phyloP scores from a whole-genome alignment of 1,140 invertebrate genomes.

The Zophobas morio region DNA sequence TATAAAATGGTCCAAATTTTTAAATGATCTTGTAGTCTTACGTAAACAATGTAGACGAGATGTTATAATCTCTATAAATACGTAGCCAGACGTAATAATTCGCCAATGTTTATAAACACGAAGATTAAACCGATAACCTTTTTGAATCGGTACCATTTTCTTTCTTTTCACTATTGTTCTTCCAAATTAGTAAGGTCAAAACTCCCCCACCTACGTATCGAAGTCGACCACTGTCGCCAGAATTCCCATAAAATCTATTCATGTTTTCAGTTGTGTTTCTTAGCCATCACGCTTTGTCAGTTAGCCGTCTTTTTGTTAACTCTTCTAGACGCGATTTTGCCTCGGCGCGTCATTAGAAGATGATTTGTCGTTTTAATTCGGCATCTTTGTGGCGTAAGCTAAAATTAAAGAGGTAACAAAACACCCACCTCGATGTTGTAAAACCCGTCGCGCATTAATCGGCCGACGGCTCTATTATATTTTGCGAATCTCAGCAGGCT shows the following conservation, averaged over 20 bases:
- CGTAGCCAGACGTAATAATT: background rate
- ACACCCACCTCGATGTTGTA: conserved; percentile 29
- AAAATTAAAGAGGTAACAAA: conserved; percentile 39
- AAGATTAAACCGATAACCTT: conserved; percentile 10
- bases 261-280: too few species aligned
- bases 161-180: background rate
- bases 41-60: too few species aligned
- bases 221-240: too few species aligned
- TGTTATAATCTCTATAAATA: too few species aligned
- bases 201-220: background rate
- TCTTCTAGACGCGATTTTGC: background rate
- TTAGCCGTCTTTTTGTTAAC: background rate
- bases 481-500: conserved; percentile 33
- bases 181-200: conserved; percentile 1
- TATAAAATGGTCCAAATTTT: too few species aligned
- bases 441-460: conserved; percentile 35
- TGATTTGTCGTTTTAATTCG: conserved; percentile 39
- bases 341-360: conserved; percentile 27
- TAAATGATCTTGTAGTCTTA: too few species aligned
- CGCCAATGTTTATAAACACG: background rate
- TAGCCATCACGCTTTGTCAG: background rate
- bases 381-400: conserved; percentile 25
- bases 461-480: conserved; percentile 34
- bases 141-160: background rate
- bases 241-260: too few species aligned